These are phyloP conservation scores for Caenorhabditis sinica DNA, from an alignment of 2,888 invertebrate genomes.

Conservation along the genomic window DNA sequence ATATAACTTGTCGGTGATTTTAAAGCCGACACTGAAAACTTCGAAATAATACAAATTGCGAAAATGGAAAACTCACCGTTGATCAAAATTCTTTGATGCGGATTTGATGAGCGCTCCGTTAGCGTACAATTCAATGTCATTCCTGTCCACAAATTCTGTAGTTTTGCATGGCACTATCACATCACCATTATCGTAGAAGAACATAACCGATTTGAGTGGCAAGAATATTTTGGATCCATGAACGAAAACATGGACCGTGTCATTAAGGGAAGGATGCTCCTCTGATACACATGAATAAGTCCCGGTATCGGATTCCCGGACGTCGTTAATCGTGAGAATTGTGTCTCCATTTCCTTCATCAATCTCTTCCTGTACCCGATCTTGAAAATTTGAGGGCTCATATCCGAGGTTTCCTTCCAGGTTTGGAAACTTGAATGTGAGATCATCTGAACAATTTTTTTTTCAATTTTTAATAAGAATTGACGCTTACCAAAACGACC, in stretches of 20 bases:
- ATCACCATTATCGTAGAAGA: slow-evolving; percentile 47
- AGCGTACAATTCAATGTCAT: slow-evolving; percentile 60
- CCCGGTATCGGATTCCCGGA: slow-evolving; percentile 67
- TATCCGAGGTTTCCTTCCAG: slow-evolving; percentile 43
- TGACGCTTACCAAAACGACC: slow-evolving; percentile 51
- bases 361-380: slow-evolving; percentile 17
- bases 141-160: slow-evolving; percentile 49
- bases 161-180: slow-evolving; percentile 66
- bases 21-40: slow-evolving; percentile 60
- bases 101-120: slow-evolving; percentile 59
- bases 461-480: neutral
- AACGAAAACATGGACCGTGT: slow-evolving; percentile 68
- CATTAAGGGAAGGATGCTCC: slow-evolving; percentile 59
- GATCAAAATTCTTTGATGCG: slow-evolving; percentile 66
- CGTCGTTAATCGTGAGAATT: slow-evolving; percentile 42
- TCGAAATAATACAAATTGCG: neutral
- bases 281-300: slow-evolving; percentile 58
- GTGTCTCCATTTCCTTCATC: slow-evolving; percentile 36
- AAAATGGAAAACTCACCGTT: slow-evolving; percentile 31
- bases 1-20: slow-evolving; percentile 54
- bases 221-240: slow-evolving; percentile 49
- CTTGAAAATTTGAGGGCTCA: slow-evolving; percentile 16
- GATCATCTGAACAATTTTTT: slow-evolving; percentile 35
- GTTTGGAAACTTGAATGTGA: slow-evolving; percentile 39
- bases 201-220: slow-evolving; percentile 31